Base-by-base conservation (phyloP, 2,888 invertebrate genomes). In the Scaptomyza polygonia region DNA sequence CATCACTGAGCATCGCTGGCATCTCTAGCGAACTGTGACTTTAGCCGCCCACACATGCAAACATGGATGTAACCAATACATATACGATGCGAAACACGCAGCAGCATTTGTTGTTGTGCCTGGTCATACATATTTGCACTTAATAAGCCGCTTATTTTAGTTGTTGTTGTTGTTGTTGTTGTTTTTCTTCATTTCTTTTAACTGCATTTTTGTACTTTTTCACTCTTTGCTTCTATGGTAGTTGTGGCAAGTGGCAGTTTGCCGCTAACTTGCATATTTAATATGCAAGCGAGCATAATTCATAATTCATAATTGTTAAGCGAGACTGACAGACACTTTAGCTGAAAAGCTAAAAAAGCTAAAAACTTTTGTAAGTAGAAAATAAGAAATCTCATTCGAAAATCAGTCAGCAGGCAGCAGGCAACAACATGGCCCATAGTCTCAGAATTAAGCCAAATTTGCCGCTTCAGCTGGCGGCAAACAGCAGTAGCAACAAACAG, bases 121-220 rank as follows among this genome's bases (percentile, higher is more conserved):
- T 82, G 80, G 65, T 66, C 77, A 80, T 76, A 85, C 80, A 85
- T 83, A 80, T 83, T 85, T 84, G 85, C 85, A 84, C 83, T 80
- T 84, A 85, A 84, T 84, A 85, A 84, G 74, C 75, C 69, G 69
- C 72, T 84, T 73, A 74, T 70, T 52, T 21, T 54, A 21, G 27
- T 21, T 76, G 34, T n/a, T 2, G 34, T 36, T n/a, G 34, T 14
- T 36, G 34, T 12, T 32, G 36, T 16, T 36, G 36, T 39, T 53
- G 67, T 56, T 61, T 66, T 54, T 39, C 18, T 21, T 32, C 14
- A 34, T 43, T 5, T 47, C 25, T 47, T 30, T 32, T 29, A 44
- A 6, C 36, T 21, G n/a, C 32, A 48, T 48, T 48, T 48, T 11
- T 32, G n/a, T 39, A 14, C 18, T 48, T 48, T 43, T 36, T 58